Percentiles rank a stretch among this genome's conserved stretches.
Conservation (phyloP, 2,797 vertebrate genomes). For the Esox lucius region DNA sequence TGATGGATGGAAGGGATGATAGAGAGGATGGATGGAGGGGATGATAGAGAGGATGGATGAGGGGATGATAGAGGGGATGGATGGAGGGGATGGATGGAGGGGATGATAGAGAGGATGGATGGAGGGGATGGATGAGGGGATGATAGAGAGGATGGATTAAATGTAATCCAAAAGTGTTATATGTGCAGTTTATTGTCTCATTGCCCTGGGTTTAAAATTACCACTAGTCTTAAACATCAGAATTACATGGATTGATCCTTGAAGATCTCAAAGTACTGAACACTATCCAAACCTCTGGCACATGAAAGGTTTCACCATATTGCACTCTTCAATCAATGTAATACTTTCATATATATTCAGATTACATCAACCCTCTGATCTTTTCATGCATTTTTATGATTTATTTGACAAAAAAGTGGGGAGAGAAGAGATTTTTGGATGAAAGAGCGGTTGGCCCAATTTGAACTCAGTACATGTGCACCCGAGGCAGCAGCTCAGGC, state of each 20-base stretch:
- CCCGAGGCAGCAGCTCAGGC: too few relatives aligned
- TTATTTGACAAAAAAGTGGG: too few relatives aligned
- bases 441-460: too few relatives aligned
- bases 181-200: not conserved
- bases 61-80: too few relatives aligned
- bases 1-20: too few relatives aligned
- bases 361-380: not conserved
- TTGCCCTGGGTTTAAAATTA: not conserved
- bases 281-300: not conserved
- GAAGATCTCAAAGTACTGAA: not conserved
- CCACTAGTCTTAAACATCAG: not conserved
- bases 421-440: too few relatives aligned
- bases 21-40: too few relatives aligned
- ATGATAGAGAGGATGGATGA: too few relatives aligned
- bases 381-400: too few relatives aligned
- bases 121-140: not conserved
- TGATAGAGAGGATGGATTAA: not conserved
- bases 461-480: too few relatives aligned
- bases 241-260: not conserved
- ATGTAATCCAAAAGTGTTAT: not conserved
- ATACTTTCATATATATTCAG: not conserved
- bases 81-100: too few relatives aligned
- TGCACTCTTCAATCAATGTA: not conserved
- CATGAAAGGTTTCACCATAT: not conserved
- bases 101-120: too few relatives aligned